These are phyloP conservation scores for Stegodyphus mimosarum DNA, from an alignment of 1,140 invertebrate species.

Conservation along the genomic window DNA sequence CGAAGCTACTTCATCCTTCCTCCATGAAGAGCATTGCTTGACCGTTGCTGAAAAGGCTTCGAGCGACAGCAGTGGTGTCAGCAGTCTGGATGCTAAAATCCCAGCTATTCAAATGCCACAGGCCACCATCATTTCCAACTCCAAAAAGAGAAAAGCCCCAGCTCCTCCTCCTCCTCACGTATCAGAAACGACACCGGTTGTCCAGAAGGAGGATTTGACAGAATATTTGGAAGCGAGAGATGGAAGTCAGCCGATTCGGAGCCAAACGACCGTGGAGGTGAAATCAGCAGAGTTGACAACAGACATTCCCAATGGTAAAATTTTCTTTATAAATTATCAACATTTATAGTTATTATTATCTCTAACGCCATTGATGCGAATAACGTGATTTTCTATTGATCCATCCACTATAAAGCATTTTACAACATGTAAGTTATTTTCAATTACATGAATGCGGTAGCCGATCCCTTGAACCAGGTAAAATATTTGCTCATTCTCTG, in stretches of 20 bases:
- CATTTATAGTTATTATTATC: too few species aligned
- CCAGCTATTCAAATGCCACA: background rate
- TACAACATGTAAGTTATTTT: too few species aligned
- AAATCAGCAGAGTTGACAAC: background rate
- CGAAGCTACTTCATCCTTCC: conserved; percentile 45
- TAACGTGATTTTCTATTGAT: too few species aligned
- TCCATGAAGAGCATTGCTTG: conserved; percentile 21
- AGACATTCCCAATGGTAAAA: too few species aligned
- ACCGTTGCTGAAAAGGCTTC: conserved; percentile 25
- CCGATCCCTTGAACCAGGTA: too few species aligned
- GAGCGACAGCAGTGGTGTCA: conserved; percentile 48
- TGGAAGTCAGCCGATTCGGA: background rate
- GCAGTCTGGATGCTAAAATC: conserved; percentile 42
- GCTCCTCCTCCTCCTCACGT: background rate
- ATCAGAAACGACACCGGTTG: background rate
- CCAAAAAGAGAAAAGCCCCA: conserved; percentile 39
- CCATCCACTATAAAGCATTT: too few species aligned
- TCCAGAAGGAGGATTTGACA: background rate
- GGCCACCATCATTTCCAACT: background rate
- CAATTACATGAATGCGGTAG: too few species aligned
- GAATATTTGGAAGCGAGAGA: background rate
- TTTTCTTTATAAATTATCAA: too few species aligned
- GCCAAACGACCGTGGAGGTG: background rate
- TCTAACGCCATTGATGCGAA: too few species aligned
- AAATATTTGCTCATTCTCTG: too few species aligned